These are phyloP conservation scores for Sitta europaea DNA, from an alignment of 2,113 vertebrate genomes.

Conservation along the genomic window DNA sequence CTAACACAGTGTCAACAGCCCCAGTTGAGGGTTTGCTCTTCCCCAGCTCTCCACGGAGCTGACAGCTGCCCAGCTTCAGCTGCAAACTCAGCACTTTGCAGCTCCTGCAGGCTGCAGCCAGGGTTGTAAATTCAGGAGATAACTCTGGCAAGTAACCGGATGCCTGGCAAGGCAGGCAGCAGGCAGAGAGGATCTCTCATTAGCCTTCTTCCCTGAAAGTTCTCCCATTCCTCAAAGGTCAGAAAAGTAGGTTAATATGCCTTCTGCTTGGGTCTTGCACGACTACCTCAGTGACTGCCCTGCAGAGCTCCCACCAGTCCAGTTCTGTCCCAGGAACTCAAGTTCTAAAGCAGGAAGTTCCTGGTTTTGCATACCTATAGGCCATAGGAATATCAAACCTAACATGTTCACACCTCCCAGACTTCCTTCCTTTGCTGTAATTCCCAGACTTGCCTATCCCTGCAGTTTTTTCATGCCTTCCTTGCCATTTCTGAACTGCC, in stretches of 20 bases:
- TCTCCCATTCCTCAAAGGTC: conserved; percentile 34
- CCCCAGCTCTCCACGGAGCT: background rate
- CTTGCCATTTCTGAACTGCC: fast-evolving
- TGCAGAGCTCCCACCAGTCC: background rate
- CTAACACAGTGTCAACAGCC: background rate
- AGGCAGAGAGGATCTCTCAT: conserved; percentile 1
- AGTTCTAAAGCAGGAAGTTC: background rate
- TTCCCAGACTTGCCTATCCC: background rate
- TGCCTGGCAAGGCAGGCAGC: background rate
- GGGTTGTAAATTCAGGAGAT: conserved; percentile 39
- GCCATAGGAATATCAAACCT: background rate
- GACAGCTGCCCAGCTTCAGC: background rate
- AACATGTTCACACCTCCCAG: fast-evolving
- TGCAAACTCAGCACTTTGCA: conserved; percentile 1
- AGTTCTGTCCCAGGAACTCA: background rate
- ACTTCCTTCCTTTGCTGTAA: fast-evolving
- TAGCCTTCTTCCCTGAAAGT: background rate
- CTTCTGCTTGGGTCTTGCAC: background rate
- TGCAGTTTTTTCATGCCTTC: background rate
- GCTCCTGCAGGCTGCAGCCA: background rate
- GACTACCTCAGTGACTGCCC: background rate
- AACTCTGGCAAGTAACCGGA: conserved; percentile 34
- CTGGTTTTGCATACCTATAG: fast-evolving
- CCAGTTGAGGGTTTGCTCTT: background rate
- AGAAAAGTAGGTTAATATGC: conserved; percentile 36